phyloP scores from a whole-genome alignment of 2,888 invertebrate species.

The Drosophila putrida region DNA sequence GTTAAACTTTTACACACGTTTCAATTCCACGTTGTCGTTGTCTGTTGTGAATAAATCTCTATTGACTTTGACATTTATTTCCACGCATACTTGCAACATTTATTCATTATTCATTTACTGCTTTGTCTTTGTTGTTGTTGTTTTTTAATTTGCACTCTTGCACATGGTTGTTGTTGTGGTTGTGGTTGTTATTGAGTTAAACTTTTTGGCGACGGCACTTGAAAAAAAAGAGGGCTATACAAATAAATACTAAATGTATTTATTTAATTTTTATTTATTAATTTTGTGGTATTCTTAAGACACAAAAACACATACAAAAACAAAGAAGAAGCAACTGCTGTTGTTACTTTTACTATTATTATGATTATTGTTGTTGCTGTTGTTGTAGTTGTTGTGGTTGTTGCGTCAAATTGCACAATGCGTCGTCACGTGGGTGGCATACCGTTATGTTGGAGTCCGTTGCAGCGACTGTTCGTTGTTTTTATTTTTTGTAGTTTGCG shows the following conservation, averaged over 20 bases:
- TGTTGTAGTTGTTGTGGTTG: neutral
- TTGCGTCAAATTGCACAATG: too few relatives aligned
- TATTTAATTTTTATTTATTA: neutral
- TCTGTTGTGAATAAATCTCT: neutral
- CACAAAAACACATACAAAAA: constrained; percentile 16
- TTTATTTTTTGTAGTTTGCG: too few relatives aligned
- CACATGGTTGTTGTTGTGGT: neutral
- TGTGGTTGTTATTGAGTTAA: neutral
- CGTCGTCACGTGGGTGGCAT: too few relatives aligned
- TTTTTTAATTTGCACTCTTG: neutral
- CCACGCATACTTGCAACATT: neutral
- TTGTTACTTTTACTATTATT: neutral
- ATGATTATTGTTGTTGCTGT: neutral
- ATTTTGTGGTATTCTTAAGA: neutral
- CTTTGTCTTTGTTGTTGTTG: constrained; percentile 1
- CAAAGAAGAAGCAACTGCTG: constrained; percentile 3
- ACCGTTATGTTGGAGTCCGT: too few relatives aligned
- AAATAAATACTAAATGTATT: constrained; percentile 6
- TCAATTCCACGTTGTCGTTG: constrained; percentile 2
- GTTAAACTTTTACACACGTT: neutral
- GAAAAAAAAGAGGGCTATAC: constrained; percentile 2
- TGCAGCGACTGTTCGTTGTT: too few relatives aligned
- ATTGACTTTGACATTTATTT: constrained; percentile 1
- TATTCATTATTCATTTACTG: neutral
- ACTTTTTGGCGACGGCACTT: constrained; percentile 18